Evolutionary conservation across 2,797 vertebrate genomes (phyloP).

Genomic region (Clarias fuscus): DNA sequence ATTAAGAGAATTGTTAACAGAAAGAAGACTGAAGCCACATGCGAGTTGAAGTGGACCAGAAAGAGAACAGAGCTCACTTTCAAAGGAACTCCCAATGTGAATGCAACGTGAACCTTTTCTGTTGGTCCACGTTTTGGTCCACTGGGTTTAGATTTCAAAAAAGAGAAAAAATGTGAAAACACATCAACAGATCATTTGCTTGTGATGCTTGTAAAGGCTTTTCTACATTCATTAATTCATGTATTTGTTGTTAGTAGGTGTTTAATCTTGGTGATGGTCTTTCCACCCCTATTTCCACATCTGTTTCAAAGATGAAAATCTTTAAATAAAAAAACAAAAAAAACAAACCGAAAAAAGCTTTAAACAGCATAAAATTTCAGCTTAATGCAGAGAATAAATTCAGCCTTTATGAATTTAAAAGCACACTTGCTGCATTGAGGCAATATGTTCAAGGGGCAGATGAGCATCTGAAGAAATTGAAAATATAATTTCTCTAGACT

Average conservation of each 20-base stretch:
- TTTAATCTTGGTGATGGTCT: not conserved
- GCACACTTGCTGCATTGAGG: constrained; percentile 5
- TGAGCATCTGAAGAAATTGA: not conserved
- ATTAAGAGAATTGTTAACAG: too few species aligned
- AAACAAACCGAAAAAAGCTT: too few species aligned
- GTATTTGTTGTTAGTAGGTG: not conserved
- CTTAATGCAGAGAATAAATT: not conserved
- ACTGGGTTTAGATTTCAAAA: too few species aligned
- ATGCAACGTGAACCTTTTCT: too few species aligned
- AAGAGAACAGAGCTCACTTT: too few species aligned
- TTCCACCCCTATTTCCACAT: not conserved
- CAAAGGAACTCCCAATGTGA: too few species aligned
- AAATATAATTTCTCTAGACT: not conserved
- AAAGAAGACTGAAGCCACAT: too few species aligned
- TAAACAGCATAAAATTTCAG: not conserved
- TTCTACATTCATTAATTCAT: not conserved
- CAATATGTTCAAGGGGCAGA: not conserved
- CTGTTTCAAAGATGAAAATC: not conserved
- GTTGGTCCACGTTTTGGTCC: too few species aligned
- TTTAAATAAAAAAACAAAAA: not conserved
- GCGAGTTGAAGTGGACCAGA: too few species aligned
- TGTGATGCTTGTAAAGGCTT: not conserved
- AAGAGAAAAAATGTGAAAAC: too few species aligned
- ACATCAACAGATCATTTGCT: not conserved
- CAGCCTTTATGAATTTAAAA: constrained; percentile 15